Evolutionary conservation across 1,140 invertebrate species (phyloP).

Genomic region (Neotoxoptera formosana): DNA sequence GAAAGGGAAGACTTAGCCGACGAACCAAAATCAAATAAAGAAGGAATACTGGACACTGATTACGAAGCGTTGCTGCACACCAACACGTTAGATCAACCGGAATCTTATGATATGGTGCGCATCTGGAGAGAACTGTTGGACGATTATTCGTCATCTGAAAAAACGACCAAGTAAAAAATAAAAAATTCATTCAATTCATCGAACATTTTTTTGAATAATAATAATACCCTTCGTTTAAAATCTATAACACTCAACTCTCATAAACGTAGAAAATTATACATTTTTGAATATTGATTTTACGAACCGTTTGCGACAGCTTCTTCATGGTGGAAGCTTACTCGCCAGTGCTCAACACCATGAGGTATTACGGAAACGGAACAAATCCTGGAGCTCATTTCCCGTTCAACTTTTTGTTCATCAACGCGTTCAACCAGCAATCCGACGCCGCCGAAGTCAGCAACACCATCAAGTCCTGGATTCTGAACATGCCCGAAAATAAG

Average conservation of each 20-base stretch:
- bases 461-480: constrained; percentile 68
- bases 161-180: background rate
- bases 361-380: constrained; percentile 64
- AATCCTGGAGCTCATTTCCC: constrained; percentile 65
- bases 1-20: constrained; percentile 64
- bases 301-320: constrained; percentile 61
- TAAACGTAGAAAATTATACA: no score
- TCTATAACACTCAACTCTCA: no score
- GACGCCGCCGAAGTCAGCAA: constrained; percentile 65
- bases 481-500: constrained; percentile 64
- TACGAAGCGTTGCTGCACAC: constrained; percentile 65
- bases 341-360: constrained; percentile 61
- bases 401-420: constrained; percentile 70
- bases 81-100: constrained; percentile 70
- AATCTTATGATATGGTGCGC: constrained; percentile 70
- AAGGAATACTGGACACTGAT: background rate
- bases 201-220: no score
- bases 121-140: constrained; percentile 55
- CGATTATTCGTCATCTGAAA: background rate
- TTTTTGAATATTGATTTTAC: no score
- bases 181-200: no score
- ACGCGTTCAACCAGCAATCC: constrained; percentile 64
- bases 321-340: constrained; percentile 65
- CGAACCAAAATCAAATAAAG: constrained; percentile 60
- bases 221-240: no score